Base-by-base conservation (phyloP, 92 coral and sea anemone species). In the Montipora capitata region DNA sequence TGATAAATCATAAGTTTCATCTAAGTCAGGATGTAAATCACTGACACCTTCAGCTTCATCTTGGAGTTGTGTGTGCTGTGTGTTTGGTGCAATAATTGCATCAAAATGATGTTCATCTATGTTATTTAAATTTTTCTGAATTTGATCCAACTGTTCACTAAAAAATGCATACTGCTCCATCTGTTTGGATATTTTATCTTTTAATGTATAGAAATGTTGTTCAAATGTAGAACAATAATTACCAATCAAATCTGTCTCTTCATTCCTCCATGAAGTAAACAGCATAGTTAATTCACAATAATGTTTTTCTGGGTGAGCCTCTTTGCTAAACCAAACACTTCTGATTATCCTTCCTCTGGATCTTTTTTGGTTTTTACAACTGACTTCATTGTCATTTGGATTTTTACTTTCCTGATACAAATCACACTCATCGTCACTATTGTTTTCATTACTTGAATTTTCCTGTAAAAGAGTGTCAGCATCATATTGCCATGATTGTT, bases 231-330 rank as follows among this genome's bases (percentile, higher is more conserved):
- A 83, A 52, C 75, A 88, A n/a, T n/a, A n/a, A 51, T 69, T 81
- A 8, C 83, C 87, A 27, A 82, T 69, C 80, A 88, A 74, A 66
- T 92, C 90, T 44, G 86, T 88, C 59, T 88, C 87, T 79, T 92
- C 90, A 88, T 92, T 92, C 79, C 95, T 76, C 95, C 93, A 88
- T 27, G 90, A 75, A 16, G 93, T 92, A 65, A 92, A 92, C 8
- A 92, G 84, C 95, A 92, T 92, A 7, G 84, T 92, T 54, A 86
- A 75, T 72, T 92, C 94, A 80, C 87, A 59, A 68, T 76, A 70
- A 68, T 76, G 92, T 59, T 88, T 87, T 79, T 92, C 88, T 58
- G 88, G 92, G 48, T 88, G 72, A 16, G 76, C 68, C 85, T 90
- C 80, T 65, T 78, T 92, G 64, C 76, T 81, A n/a, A n/a, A n/a